These are phyloP conservation scores for Belonocnema kinseyi DNA, from an alignment of 1,140 invertebrate species.

Conservation along the genomic window DNA sequence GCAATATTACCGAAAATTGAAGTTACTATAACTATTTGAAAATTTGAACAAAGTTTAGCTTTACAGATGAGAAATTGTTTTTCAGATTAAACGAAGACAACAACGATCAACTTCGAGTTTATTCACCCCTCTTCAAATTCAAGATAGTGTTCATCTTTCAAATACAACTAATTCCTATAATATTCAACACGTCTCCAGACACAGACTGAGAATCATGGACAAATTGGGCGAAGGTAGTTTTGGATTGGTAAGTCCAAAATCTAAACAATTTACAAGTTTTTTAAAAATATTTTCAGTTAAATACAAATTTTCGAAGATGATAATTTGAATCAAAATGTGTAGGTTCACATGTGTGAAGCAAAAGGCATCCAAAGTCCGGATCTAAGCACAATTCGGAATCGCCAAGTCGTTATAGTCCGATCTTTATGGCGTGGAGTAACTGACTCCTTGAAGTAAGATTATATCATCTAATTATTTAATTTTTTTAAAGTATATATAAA, in stretches of 20 bases:
- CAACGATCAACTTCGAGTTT: constrained; percentile 76
- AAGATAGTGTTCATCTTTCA: constrained; percentile 77
- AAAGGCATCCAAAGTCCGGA: constrained; percentile 80
- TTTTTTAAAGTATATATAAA: constrained; percentile 31
- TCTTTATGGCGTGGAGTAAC: constrained; percentile 83
- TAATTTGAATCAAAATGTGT: constrained; percentile 49
- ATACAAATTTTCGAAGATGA: too few relatives aligned
- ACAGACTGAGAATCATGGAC: constrained; percentile 88
- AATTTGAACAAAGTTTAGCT: not conserved
- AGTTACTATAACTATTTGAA: too few relatives aligned
- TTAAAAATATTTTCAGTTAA: not conserved
- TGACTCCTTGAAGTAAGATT: constrained; percentile 79
- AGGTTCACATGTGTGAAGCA: constrained; percentile 86
- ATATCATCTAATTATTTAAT: constrained; percentile 27
- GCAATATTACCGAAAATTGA: too few relatives aligned
- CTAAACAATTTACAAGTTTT: constrained; percentile 25
- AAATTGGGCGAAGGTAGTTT: constrained; percentile 92
- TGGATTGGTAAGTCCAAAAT: constrained; percentile 83
- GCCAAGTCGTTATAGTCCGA: constrained; percentile 84
- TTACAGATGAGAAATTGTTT: constrained; percentile 31
- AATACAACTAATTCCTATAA: constrained; percentile 62
- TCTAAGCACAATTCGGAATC: constrained; percentile 79
- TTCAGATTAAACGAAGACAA: constrained; percentile 79
- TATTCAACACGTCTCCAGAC: constrained; percentile 81
- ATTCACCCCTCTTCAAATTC: constrained; percentile 82